Conservation (phyloP, 2,113 vertebrate genomes). For the Aspiorhynchus laticeps region DNA sequence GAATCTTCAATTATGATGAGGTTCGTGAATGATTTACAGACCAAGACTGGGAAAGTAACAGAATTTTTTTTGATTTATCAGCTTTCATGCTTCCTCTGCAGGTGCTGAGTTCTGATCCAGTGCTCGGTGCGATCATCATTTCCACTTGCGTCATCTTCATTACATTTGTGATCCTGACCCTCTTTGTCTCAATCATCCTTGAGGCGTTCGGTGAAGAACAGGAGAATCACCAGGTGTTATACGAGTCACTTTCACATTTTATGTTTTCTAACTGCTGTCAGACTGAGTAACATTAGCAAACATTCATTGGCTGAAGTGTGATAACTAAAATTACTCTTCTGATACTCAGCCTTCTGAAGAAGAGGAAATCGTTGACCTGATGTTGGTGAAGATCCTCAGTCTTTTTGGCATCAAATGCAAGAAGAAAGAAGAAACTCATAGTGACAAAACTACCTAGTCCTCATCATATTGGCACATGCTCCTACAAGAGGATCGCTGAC, state of each 20-base stretch:
- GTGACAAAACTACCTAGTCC: constrained; percentile 41
- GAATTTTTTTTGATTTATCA: neutral
- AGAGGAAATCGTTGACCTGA: constrained; percentile 86
- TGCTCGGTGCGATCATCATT: constrained; percentile 88
- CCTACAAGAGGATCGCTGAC: neutral
- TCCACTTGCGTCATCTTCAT: constrained; percentile 92
- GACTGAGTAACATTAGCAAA: neutral
- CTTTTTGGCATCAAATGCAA: constrained; percentile 75
- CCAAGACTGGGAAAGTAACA: no score
- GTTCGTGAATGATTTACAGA: constrained; percentile 66
- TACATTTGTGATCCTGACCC: constrained; percentile 93
- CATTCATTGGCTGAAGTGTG: neutral
- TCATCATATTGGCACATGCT: neutral
- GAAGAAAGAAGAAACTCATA: constrained; percentile 30
- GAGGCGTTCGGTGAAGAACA: constrained; percentile 92
- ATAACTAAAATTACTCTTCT: constrained; percentile 18
- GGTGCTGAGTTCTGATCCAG: constrained; percentile 87
- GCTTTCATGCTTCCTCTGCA: constrained; percentile 57
- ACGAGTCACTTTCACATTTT: neutral
- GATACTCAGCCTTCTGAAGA: constrained; percentile 86
- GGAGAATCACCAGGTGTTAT: constrained; percentile 81
- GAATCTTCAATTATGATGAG: constrained; percentile 96
- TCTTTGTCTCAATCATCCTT: constrained; percentile 93
- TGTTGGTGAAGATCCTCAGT: constrained; percentile 85
- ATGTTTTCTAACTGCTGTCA: neutral